phyloP scores from a whole-genome alignment of 2,113 vertebrate species.

The Microtus pennsylvanicus region DNA sequence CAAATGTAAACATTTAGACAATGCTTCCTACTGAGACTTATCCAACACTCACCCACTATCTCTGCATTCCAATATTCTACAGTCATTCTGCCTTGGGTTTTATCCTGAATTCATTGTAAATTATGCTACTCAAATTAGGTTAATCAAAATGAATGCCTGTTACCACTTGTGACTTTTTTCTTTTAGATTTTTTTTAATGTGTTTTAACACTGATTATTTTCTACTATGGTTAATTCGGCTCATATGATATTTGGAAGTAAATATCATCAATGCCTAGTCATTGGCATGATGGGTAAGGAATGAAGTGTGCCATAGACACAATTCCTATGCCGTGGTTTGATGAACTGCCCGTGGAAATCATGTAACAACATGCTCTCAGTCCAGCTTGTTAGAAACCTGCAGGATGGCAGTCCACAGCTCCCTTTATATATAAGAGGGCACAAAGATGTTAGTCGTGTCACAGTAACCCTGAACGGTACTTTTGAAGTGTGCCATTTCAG shows the following conservation, averaged over 20 bases:
- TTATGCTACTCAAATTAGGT: neutral
- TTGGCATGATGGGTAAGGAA: no score
- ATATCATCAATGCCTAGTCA: neutral
- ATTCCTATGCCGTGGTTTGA: neutral
- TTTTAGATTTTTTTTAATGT: neutral
- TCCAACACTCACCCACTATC: no score
- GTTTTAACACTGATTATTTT: neutral
- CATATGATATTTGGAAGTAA: neutral
- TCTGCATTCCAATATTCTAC: neutral
- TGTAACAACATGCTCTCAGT: rapidly evolving
- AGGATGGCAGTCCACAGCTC: rapidly evolving
- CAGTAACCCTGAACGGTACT: neutral
- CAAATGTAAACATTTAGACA: neutral
- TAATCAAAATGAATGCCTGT: neutral
- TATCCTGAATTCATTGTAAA: neutral
- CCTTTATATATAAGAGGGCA: neutral
- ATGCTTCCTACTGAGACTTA: neutral
- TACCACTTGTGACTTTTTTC: neutral
- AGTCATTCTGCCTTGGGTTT: neutral
- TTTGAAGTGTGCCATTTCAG: neutral
- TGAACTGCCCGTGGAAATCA: no score
- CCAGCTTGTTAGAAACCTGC: neutral
- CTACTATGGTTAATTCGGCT: neutral
- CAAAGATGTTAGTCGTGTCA: neutral
- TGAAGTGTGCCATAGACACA: neutral